Evolutionary conservation across 2,888 invertebrate species (phyloP).

Genomic region (Marasmarcha lunaedactyla): DNA sequence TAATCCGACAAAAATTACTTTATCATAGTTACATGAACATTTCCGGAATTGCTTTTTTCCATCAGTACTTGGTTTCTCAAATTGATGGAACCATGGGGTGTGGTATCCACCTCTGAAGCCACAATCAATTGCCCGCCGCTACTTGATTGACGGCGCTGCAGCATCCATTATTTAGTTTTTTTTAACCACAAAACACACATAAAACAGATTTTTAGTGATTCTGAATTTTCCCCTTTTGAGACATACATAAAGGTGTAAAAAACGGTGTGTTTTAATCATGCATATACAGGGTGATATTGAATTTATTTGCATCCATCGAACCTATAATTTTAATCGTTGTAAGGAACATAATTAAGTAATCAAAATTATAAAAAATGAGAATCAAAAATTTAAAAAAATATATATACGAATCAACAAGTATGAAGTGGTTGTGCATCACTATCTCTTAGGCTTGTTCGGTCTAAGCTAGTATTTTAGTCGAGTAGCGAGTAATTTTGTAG

Average conservation of each 20-base stretch:
- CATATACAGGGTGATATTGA: too few species aligned
- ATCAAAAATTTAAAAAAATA: too few species aligned
- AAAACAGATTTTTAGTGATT: slow-evolving; percentile 2
- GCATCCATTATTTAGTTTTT: slow-evolving; percentile 2
- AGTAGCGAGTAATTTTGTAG: too few species aligned
- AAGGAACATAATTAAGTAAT: too few species aligned
- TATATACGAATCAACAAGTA: too few species aligned
- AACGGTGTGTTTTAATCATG: too few species aligned
- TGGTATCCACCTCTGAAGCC: neutral
- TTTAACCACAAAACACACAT: slow-evolving; percentile 3
- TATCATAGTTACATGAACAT: slow-evolving; percentile 2
- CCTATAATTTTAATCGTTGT: too few species aligned
- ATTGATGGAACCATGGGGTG: slow-evolving; percentile 3
- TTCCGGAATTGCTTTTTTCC: slow-evolving; percentile 3
- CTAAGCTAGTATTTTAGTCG: too few species aligned
- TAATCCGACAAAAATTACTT: slow-evolving; percentile 3
- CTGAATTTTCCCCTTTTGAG: neutral
- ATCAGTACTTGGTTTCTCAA: slow-evolving; percentile 1
- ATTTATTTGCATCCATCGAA: too few species aligned
- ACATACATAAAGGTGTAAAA: neutral
- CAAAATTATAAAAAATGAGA: too few species aligned
- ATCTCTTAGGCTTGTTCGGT: too few species aligned
- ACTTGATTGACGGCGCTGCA: slow-evolving; percentile 2
- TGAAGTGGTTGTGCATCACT: too few species aligned
- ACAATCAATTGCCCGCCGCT: slow-evolving; percentile 2